Conservation (phyloP, 2,113 vertebrate species). For the Oreochromis spilurus region DNA sequence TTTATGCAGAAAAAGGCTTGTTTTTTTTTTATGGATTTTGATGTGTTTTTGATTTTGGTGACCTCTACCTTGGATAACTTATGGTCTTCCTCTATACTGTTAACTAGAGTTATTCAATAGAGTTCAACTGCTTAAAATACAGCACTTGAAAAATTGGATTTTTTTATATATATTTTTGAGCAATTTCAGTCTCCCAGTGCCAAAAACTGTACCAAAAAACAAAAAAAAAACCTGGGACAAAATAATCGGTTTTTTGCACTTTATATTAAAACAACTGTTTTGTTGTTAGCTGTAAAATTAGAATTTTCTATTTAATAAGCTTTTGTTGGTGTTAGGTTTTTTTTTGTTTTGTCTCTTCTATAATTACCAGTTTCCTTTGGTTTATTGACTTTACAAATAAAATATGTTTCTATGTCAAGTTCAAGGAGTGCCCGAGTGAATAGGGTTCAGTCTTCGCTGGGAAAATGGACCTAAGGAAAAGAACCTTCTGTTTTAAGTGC, state of each 20-base stretch:
- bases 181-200: not conserved
- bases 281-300: not conserved
- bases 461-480: slow-evolving; percentile 16
- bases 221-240: fast-evolving
- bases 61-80: not conserved
- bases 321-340: not conserved
- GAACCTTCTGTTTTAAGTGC: slow-evolving; percentile 24
- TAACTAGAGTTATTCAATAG: not conserved
- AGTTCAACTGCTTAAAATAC: not conserved
- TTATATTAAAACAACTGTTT: not conserved
- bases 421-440: not conserved
- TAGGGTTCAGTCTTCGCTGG: not conserved
- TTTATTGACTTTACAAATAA: not conserved
- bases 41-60: not conserved
- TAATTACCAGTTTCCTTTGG: not conserved
- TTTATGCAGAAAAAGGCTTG: not conserved
- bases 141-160: fast-evolving
- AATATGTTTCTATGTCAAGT: not conserved
- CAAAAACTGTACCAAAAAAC: not conserved
- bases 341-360: not conserved
- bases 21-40: not conserved
- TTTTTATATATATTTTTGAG: not conserved
- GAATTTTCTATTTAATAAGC: not conserved
- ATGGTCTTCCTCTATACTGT: not conserved
- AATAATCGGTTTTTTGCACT: not conserved